Percentiles rank a stretch among this genome's conserved stretches.
These are phyloP conservation scores for Dermolepida albohirtum DNA, from an alignment of 2,888 invertebrate genomes.

Conservation along the genomic window DNA sequence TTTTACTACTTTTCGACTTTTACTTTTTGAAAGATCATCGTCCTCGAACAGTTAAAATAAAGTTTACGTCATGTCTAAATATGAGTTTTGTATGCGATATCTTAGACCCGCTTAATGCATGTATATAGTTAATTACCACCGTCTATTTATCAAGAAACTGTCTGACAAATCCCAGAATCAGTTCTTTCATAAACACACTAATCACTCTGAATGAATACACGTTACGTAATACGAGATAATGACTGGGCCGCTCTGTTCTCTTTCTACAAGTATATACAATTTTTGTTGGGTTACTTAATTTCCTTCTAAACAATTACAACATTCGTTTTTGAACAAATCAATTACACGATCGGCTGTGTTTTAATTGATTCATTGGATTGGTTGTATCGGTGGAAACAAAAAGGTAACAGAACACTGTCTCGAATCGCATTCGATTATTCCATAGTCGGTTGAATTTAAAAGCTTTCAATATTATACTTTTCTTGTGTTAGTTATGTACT, in stretches of 20 bases:
- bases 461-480: too few relatives aligned
- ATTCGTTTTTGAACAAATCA: background rate
- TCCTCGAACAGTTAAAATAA: background rate
- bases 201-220: background rate
- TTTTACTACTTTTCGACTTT: background rate
- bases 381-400: background rate
- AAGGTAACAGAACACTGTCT: background rate
- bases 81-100: too few relatives aligned
- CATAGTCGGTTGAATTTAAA: constrained; percentile 5
- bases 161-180: constrained; percentile 19
- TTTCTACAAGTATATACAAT: background rate
- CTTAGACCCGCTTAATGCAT: background rate
- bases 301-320: constrained; percentile 4
- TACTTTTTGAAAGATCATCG: constrained; percentile 15
- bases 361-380: constrained; percentile 23
- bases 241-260: constrained; percentile 5
- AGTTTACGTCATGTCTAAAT: background rate
- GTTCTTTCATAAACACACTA: constrained; percentile 4
- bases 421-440: constrained; percentile 8
- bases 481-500: too few relatives aligned
- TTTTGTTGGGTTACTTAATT: constrained; percentile 12
- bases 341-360: constrained; percentile 8
- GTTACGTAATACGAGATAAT: constrained; percentile 20
- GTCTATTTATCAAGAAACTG: constrained; percentile 6
- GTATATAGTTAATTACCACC: background rate